Percentiles rank a stretch among this genome's conserved stretches.
Conservation (phyloP, 35 echinoderm and acorn worm species). For the Heliocidaris tuberculata region DNA sequence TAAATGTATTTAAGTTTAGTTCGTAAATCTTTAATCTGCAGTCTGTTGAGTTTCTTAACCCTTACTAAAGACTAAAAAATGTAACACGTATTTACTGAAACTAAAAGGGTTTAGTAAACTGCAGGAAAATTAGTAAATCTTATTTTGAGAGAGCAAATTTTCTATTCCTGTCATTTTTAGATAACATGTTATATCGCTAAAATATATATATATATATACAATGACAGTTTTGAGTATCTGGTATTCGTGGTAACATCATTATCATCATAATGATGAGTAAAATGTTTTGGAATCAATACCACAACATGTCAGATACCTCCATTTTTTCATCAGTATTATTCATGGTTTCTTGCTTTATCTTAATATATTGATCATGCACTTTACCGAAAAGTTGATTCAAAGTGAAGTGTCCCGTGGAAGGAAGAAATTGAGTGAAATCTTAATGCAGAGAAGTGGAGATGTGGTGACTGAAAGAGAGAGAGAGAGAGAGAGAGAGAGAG, state of each 20-base stretch:
- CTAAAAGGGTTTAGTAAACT: no score
- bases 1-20: neutral
- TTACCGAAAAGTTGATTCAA: neutral
- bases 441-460: neutral
- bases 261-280: neutral
- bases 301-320: neutral
- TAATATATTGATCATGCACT: no score
- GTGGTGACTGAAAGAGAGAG: neutral
- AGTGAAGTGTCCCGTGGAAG: neutral
- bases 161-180: no score
- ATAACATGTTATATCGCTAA: neutral
- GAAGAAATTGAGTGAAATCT: neutral
- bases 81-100: no score
- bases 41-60: no score
- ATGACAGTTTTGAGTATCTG: neutral
- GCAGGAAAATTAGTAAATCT: no score
- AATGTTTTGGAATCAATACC: neutral
- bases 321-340: neutral
- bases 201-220: no score
- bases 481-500: neutral
- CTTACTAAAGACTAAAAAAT: no score
- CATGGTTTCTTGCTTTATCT: neutral
- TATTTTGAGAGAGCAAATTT: neutral
- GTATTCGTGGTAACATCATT: neutral
- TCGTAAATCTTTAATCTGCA: no score